A percentile compares a stretch with the other conserved stretches of the same genome.
These are phyloP conservation scores for Cygnus atratus DNA, from an alignment of 2,113 vertebrate genomes.

Conservation along the genomic window DNA sequence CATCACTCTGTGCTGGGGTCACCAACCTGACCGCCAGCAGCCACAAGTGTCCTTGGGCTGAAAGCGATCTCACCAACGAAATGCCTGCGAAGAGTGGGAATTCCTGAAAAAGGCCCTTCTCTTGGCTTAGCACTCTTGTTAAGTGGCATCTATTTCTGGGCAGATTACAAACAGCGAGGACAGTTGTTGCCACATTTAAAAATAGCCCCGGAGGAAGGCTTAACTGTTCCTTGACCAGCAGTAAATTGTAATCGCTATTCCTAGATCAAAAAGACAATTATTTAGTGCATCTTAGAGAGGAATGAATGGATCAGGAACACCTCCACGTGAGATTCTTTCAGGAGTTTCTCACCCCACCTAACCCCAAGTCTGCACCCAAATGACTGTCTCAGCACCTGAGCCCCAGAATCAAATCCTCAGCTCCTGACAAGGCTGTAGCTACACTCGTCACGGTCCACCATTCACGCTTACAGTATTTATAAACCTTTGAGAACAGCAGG, in stretches of 20 bases:
- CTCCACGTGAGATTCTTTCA: not conserved
- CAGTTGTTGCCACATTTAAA: conserved; percentile 76
- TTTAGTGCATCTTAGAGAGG: not conserved
- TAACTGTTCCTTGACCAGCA: conserved; percentile 58
- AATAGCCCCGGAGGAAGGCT: conserved; percentile 65
- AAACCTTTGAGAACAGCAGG: not conserved
- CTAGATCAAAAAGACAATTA: conserved; percentile 29
- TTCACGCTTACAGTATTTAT: not conserved
- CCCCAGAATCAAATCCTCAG: not conserved
- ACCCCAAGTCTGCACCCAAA: not conserved
- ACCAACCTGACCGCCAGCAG: not conserved
- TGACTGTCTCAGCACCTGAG: accelerated
- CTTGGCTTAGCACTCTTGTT: conserved; percentile 20
- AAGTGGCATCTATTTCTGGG: conserved; percentile 60
- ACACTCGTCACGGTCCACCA: too few relatives aligned
- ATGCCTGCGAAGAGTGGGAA: conserved; percentile 27
- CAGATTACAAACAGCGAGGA: conserved; percentile 20
- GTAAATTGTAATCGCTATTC: conserved; percentile 33
- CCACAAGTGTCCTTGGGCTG: conserved; percentile 19
- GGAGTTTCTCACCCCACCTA: not conserved
- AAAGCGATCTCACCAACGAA: not conserved
- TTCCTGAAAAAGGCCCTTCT: conserved; percentile 51
- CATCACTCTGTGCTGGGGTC: accelerated
- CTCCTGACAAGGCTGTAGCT: accelerated
- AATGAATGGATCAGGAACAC: not conserved